Base-by-base conservation (phyloP, 2,797 vertebrate genomes). In the Benthosema pterotum region DNA sequence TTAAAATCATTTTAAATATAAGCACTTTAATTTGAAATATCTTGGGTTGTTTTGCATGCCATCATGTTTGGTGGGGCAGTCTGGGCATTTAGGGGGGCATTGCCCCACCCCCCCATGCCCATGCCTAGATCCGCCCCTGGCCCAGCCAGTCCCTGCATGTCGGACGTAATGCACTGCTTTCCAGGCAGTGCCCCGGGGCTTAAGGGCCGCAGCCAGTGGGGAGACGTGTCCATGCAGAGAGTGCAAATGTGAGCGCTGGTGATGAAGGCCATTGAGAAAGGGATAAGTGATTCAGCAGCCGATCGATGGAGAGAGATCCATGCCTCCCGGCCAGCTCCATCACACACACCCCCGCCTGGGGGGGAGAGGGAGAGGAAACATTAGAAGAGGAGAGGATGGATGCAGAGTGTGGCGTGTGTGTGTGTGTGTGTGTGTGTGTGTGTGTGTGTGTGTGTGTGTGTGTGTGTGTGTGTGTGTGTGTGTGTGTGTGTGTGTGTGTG, bases 281-380 rank as follows among this genome's bases (percentile, higher is more conserved):
- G 87, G 87, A 91, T 91, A 91, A 91, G 90, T 91, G 89, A 91
- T 91, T 91, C 87, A 88, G 85, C 85, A 71, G 84, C 71, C 2
- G 87, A 91, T 91, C 89, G 83, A 91, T 91, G 84, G 72, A 82
- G 82, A 85, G 46, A 57, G 86, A 89, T 90, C 83, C 87, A 85
- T 88, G 84, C 87, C 88, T 87, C 86, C 83, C 76, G 83, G 86
- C 78, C 81, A 66, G 85, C 84, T 90, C 87, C 88, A 88, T 89
- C 85, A 80, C 11, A 80, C 11, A 52, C 42, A 84, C 78, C 85
- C 86, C 86, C 81, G 72, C 60, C 57, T n/a, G n/a, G 80, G 86
- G 67, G 65, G 56, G 78, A 68, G 72, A 72, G 85, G 38, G 25
- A 16, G 46, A 60, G 16, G 18, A 85, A 88, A 90, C 83, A 89